Base-by-base conservation (phyloP, 2,797 vertebrate species). In the Microchirus variegatus region DNA sequence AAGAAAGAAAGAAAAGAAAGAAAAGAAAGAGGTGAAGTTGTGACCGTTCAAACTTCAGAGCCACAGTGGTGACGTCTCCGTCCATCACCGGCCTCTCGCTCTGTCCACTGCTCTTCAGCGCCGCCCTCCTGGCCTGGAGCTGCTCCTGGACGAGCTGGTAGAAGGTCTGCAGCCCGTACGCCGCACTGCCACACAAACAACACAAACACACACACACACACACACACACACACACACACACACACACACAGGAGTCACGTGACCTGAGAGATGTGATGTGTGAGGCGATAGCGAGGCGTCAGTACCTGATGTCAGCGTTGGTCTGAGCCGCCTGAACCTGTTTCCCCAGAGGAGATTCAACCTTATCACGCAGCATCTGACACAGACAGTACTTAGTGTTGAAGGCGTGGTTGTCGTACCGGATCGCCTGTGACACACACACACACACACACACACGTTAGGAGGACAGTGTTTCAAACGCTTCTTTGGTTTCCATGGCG, bases 301-400 rank as follows among this genome's bases (percentile, higher is more conserved):
- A 4, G 43, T 53, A 99, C 97, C 97, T 97, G 87, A 99, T 95
- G 66, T 99, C 96, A 8, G 71, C 86, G 8, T 85, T 92, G 75
- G 94, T 96, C 84, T 98, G 96, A 0, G 96, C 94, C 0, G 94
- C 94, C 11, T 98, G 96, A 16, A 99, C 85, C 81, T 89, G 92
- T 81, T 94, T 97, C 52, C 97, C 97, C 88, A 94, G 87, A 10
- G 94, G 81, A 14, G 95, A 96, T 85, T 99, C 97, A 87, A 99
- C 47, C 73, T 94, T 94, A 55, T 98, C 97, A 31, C 95, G 80
- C 50, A 99, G 91, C 96, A 99, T 99, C 86, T 99, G 97, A 75
- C 96, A 99, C 82, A 99, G 89, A 70, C 96, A 99, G 84, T 99
- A 99, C 80, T 99, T 99, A 3, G 95, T 97, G 90, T 99, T 99